A percentile compares a stretch with the other conserved stretches of the same genome.
Evolutionary conservation across 2,888 invertebrate species (phyloP).

Genomic region (Sphaerophoria rueppellii): DNA sequence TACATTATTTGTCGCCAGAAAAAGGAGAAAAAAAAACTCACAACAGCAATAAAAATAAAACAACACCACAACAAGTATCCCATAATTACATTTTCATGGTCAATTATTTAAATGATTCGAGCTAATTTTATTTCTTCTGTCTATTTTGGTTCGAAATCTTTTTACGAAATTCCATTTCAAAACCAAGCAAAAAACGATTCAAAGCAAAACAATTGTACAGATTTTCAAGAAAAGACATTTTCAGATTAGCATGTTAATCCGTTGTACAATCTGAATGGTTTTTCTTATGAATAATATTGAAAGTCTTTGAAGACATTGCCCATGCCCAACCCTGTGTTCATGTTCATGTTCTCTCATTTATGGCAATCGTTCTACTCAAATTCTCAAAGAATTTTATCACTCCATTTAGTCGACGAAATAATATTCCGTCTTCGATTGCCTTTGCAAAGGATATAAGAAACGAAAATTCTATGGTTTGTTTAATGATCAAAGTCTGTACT

Average conservation of each 20-base stretch:
- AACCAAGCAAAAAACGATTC: too few species aligned
- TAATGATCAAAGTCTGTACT: conserved; percentile 30
- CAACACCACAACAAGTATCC: conserved; percentile 1
- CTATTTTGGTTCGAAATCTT: conserved; percentile 2
- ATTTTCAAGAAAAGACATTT: conserved; percentile 42
- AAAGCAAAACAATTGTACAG: conserved; percentile 9
- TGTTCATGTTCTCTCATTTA: background rate
- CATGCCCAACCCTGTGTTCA: background rate
- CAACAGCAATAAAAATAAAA: background rate
- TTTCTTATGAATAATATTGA: background rate
- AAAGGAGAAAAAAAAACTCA: background rate
- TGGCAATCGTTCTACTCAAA: background rate
- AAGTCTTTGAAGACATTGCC: background rate
- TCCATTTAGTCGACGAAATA: background rate
- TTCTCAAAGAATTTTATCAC: conserved; percentile 6
- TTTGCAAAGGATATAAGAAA: conserved; percentile 10
- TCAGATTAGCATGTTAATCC: conserved; percentile 67
- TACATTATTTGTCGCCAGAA: background rate
- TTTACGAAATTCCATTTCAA: too few species aligned
- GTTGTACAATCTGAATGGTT: conserved; percentile 4
- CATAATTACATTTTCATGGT: conserved; percentile 52
- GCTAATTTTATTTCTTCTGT: conserved; percentile 37
- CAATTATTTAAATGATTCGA: conserved; percentile 54
- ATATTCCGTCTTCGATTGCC: conserved; percentile 21
- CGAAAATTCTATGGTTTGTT: conserved; percentile 6